Percentiles rank a stretch among this genome's conserved stretches.
Conservation (phyloP, 2,113 vertebrate genomes). For the Agapornis roseicollis region DNA sequence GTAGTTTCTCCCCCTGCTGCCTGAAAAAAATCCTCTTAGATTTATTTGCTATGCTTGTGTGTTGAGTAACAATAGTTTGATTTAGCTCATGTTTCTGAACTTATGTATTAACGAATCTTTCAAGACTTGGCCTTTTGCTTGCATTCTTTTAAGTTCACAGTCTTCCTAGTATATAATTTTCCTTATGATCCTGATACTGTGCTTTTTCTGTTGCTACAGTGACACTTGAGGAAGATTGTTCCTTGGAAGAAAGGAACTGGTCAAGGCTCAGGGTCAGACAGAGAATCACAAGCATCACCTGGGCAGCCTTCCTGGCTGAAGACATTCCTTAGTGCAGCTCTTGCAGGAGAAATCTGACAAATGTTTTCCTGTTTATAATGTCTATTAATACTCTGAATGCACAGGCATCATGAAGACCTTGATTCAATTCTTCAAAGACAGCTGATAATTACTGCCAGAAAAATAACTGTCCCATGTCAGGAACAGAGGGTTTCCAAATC, state of each 20-base stretch:
- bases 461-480: background rate
- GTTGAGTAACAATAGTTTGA: background rate
- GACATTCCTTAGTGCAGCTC: background rate
- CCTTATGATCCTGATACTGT: background rate
- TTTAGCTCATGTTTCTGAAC: background rate
- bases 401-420: background rate
- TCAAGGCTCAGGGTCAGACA: background rate
- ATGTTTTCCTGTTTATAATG: background rate
- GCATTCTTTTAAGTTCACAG: background rate
- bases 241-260: background rate
- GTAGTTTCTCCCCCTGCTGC: background rate
- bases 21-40: background rate
- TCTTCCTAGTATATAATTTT: background rate
- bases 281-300: background rate
- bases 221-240: background rate
- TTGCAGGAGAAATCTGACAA: background rate
- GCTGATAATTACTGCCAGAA: constrained; percentile 10
- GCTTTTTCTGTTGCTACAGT: background rate
- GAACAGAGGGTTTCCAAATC: constrained; percentile 24
- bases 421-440: background rate
- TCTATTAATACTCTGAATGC: background rate
- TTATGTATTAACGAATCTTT: background rate
- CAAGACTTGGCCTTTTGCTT: background rate
- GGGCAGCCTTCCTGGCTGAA: background rate
- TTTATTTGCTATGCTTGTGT: background rate